Conservation (phyloP, 2,113 vertebrate species). For the Lethenteron reissneri region DNA sequence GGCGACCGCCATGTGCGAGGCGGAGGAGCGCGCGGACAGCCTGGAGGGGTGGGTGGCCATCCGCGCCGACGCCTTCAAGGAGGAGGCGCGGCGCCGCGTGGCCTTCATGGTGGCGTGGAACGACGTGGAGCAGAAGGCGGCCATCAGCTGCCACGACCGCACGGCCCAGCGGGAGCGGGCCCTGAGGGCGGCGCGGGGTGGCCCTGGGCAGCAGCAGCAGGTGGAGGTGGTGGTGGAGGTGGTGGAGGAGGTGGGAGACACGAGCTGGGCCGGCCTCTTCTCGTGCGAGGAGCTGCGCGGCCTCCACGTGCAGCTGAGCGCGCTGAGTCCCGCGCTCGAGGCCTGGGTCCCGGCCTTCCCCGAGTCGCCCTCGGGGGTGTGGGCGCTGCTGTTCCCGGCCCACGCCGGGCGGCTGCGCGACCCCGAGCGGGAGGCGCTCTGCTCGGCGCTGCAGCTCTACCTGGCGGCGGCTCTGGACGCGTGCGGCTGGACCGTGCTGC, state of each 20-base stretch:
- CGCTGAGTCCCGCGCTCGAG: conserved; percentile 70
- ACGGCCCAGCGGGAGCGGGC: conserved; percentile 52
- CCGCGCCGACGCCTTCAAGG: conserved; percentile 62
- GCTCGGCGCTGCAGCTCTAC: conserved; percentile 66
- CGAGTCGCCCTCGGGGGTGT: conserved; percentile 64
- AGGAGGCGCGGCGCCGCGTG: conserved; percentile 70
- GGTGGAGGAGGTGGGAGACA: background rate
- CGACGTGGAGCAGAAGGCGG: conserved; percentile 79
- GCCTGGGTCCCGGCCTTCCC: conserved; percentile 62
- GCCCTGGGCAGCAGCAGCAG: conserved; percentile 28
- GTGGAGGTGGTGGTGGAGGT: conserved; percentile 25
- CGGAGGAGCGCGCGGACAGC: conserved; percentile 22
- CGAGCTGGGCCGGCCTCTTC: conserved; percentile 82
- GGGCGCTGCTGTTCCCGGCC: conserved; percentile 59
- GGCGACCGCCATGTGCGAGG: too few species aligned
- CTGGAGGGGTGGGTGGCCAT: conserved; percentile 86
- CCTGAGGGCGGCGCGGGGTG: conserved; percentile 25
- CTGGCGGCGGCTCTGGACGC: conserved; percentile 74
- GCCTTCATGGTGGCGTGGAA: conserved; percentile 97
- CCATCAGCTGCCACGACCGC: conserved; percentile 83
- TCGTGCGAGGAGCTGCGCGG: conserved; percentile 70
- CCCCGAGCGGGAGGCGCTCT: conserved; percentile 48
- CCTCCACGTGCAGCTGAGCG: conserved; percentile 64
- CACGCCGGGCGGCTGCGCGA: conserved; percentile 24
- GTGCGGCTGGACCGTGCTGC: conserved; percentile 93